phyloP scores from a whole-genome alignment of 1,140 invertebrate species.

The Drosophila sp. region DNA sequence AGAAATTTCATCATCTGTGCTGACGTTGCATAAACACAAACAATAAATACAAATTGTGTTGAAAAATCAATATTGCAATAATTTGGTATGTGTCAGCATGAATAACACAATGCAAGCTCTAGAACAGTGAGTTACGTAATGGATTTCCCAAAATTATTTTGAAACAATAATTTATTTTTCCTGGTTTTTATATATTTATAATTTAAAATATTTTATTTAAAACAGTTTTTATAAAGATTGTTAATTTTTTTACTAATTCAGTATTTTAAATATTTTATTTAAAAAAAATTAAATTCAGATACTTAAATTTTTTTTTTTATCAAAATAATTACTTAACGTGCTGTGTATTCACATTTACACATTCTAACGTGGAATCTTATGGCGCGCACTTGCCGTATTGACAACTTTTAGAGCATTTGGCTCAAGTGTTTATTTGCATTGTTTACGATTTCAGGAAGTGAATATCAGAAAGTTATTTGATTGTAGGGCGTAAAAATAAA shows the following conservation, averaged over 20 bases:
- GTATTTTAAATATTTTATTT: too few species aligned
- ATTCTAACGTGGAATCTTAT: constrained; percentile 6
- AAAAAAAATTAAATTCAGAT: too few species aligned
- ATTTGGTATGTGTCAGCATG: constrained; percentile 29
- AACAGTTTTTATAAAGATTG: too few species aligned
- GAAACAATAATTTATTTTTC: too few species aligned
- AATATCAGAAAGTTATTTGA: constrained; percentile 50
- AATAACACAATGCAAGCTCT: background rate
- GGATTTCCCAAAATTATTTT: too few species aligned
- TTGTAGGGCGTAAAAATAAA: constrained; percentile 39
- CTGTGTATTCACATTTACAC: background rate
- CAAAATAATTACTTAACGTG: too few species aligned
- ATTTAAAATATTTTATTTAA: too few species aligned
- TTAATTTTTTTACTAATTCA: too few species aligned
- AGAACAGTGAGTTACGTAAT: too few species aligned
- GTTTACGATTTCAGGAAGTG: constrained; percentile 63
- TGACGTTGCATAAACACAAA: constrained; percentile 47
- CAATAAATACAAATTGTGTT: constrained; percentile 40
- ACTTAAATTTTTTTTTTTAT: too few species aligned
- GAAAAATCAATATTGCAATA: constrained; percentile 36
- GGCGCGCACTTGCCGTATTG: constrained; percentile 27
- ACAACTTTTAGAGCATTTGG: constrained; percentile 24
- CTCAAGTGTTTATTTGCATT: constrained; percentile 68
- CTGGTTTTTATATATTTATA: too few species aligned
- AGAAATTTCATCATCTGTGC: constrained; percentile 17